Conservation (phyloP, 2,888 invertebrate species). For the Caprella mutica region DNA sequence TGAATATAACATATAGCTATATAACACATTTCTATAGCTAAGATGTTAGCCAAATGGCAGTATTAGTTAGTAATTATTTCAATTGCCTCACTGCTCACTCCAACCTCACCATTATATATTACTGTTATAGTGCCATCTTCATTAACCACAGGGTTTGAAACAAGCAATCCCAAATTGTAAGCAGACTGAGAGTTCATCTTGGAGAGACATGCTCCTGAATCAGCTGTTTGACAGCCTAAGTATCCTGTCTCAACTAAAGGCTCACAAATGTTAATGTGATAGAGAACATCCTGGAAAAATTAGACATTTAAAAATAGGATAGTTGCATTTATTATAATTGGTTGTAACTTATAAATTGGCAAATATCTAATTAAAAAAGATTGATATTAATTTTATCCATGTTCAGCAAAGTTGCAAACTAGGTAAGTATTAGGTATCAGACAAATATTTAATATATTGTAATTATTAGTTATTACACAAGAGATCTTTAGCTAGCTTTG, state of each 20-base stretch:
- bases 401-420: too few relatives aligned
- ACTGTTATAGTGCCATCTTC: constrained; percentile 23
- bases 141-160: constrained; percentile 23
- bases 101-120: constrained; percentile 22
- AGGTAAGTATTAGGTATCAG: too few relatives aligned
- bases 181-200: constrained; percentile 11
- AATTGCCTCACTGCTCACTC: too few relatives aligned
- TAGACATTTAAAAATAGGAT: not conserved
- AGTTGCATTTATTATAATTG: too few relatives aligned
- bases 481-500: too few relatives aligned
- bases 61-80: too few relatives aligned
- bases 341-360: too few relatives aligned
- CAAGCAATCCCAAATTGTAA: constrained; percentile 26
- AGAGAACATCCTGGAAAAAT: constrained; percentile 13
- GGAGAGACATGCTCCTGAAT: constrained; percentile 24
- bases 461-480: not conserved
- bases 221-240: constrained; percentile 19
- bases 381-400: too few relatives aligned
- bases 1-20: too few relatives aligned
- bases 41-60: too few relatives aligned
- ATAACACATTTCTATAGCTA: too few relatives aligned
- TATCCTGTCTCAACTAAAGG: constrained; percentile 12
- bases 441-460: not conserved
- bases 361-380: too few relatives aligned
- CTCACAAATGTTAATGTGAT: constrained; percentile 27